Evolutionary conservation across 2,888 invertebrate genomes (phyloP).

Genomic region (Phalera bucephala): DNA sequence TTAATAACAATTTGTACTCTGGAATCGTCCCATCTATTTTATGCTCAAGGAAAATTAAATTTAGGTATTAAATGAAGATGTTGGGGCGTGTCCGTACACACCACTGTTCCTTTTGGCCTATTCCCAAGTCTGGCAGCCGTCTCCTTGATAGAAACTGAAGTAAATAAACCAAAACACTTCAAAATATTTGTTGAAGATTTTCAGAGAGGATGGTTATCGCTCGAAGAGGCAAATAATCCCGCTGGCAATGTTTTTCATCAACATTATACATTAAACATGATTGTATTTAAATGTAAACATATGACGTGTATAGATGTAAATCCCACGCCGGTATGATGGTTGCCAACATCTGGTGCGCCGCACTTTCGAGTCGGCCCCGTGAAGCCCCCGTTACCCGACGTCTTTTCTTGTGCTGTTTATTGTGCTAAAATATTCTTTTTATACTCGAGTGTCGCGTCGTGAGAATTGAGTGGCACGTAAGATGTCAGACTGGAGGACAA

Average conservation of each 20-base stretch:
- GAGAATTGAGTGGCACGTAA: slow-evolving; percentile 25
- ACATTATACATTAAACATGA: slow-evolving; percentile 28
- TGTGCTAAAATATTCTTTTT: slow-evolving; percentile 33
- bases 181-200: slow-evolving; percentile 41
- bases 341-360: slow-evolving; percentile 75
- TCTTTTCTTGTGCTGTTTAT: slow-evolving; percentile 35
- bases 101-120: slow-evolving; percentile 56
- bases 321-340: slow-evolving; percentile 47
- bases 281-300: slow-evolving; percentile 48
- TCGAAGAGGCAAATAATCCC: slow-evolving; percentile 19
- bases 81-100: slow-evolving; percentile 30
- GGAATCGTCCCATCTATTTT: slow-evolving; percentile 29
- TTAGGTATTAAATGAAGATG: too few species aligned
- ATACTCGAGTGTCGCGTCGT: slow-evolving; percentile 18
- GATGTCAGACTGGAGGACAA: slow-evolving; percentile 48
- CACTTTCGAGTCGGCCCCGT: slow-evolving; percentile 44
- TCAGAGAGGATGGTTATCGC: slow-evolving; percentile 14
- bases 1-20: slow-evolving; percentile 22
- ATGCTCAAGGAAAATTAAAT: slow-evolving; percentile 34
- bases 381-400: slow-evolving; percentile 42
- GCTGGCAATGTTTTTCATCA: slow-evolving; percentile 39
- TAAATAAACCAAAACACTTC: slow-evolving; percentile 42
- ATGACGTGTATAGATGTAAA: slow-evolving; percentile 40
- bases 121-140: slow-evolving; percentile 54
- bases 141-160: slow-evolving; percentile 51